phyloP scores from a whole-genome alignment of 92 coral and sea anemone genomes.

The Meandrina meandrites region DNA sequence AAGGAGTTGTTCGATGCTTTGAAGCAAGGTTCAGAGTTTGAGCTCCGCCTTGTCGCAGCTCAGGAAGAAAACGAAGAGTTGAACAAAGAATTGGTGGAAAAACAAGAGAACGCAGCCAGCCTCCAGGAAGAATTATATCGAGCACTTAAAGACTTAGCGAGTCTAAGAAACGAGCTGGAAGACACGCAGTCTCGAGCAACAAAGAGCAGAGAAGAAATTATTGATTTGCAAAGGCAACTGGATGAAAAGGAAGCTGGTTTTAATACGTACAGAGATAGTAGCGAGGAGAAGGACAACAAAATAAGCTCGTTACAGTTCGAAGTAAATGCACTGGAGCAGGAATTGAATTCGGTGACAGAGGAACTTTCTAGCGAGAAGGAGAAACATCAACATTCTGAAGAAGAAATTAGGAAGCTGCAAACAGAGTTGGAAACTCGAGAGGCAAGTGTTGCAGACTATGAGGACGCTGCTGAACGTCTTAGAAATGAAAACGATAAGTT shows the following conservation, averaged over 20 bases:
- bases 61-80: constrained; percentile 74
- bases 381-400: constrained; percentile 53
- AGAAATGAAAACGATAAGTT: constrained; percentile 66
- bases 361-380: constrained; percentile 55
- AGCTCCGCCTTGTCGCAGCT: constrained; percentile 65
- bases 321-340: constrained; percentile 49
- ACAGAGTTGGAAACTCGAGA: constrained; percentile 67
- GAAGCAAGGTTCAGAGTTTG: constrained; percentile 72
- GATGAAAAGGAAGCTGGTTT: constrained; percentile 58
- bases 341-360: constrained; percentile 53
- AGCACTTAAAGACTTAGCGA: constrained; percentile 64
- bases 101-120: constrained; percentile 51
- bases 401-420: constrained; percentile 55
- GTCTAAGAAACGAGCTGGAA: constrained; percentile 61
- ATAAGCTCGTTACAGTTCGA: constrained; percentile 56
- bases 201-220: constrained; percentile 63
- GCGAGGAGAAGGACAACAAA: constrained; percentile 57
- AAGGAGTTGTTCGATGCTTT: constrained; percentile 73
- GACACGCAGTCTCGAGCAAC: constrained; percentile 57
- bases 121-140: constrained; percentile 68
- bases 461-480: constrained; percentile 41
- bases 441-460: constrained; percentile 35
- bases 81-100: constrained; percentile 68
- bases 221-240: constrained; percentile 58
- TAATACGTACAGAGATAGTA: constrained; percentile 52